Conservation (phyloP, 2,888 invertebrate species). For the Diogma glabrata region DNA sequence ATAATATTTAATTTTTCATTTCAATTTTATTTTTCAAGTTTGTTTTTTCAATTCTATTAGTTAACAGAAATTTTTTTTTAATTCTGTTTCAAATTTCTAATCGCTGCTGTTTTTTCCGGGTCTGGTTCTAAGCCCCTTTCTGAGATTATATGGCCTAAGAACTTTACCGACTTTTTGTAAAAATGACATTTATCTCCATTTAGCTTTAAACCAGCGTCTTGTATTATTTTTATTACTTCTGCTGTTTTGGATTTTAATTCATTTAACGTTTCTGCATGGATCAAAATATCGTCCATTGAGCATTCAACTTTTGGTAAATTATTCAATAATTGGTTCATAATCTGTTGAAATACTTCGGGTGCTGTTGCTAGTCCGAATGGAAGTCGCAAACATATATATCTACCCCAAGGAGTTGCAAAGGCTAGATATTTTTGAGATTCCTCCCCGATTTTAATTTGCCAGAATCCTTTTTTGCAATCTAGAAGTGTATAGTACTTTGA, state of each 20-base stretch:
- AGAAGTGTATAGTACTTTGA: neutral
- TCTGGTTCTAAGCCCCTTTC: too few species aligned
- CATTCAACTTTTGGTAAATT: constrained; percentile 16
- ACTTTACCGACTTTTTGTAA: too few species aligned
- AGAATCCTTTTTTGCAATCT: neutral
- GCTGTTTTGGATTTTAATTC: constrained; percentile 17
- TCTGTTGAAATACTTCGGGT: too few species aligned
- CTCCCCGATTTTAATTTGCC: neutral
- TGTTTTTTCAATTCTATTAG: too few species aligned
- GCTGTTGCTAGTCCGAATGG: constrained; percentile 1
- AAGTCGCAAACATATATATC: neutral
- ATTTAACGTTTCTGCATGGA: constrained; percentile 16
- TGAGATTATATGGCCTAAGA: too few species aligned
- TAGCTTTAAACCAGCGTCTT: constrained; percentile 17
- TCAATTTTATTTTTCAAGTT: too few species aligned
- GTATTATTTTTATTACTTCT: constrained; percentile 17
- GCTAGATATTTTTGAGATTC: neutral
- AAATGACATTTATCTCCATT: constrained; percentile 22
- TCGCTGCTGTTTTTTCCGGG: too few species aligned
- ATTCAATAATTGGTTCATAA: neutral
- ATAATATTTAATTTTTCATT: too few species aligned
- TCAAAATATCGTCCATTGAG: constrained; percentile 20
- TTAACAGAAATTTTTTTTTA: too few species aligned
- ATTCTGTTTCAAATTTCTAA: too few species aligned
- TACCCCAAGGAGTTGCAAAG: neutral